Evolutionary conservation across 2,888 invertebrate genomes (phyloP), one percentile per base, ranked within the genome.

Genomic region (Acrocyrtus sp.): DNA sequence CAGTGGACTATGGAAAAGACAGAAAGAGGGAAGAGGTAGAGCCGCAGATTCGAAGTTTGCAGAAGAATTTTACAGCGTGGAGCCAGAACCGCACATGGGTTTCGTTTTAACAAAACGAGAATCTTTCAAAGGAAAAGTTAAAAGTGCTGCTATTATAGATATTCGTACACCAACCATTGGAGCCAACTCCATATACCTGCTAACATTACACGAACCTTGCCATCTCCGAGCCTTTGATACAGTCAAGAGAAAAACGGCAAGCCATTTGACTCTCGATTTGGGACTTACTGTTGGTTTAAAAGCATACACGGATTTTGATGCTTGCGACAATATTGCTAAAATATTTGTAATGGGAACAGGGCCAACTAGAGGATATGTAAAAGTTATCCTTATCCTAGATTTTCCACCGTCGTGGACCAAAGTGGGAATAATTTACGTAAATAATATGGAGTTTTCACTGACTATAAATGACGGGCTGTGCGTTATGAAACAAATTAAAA

Each of bases 371-470:
- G n/a, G 5, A 17, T 1, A 41, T 2, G 34, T 34, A 0, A 56
- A 56, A 56, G 24, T 24, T 1, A 56, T 56, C n/a, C 10, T 56
- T 1, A 15, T 56, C 1, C 1, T 56, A 34, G 24, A 41, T n/a
- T 56, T 41, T 41, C 56, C 56, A 22, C 56, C n/a, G n/a, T n/a
- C 56, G 2, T 56, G 56, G 56, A 41, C 21, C 6, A 24, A 56
- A 56, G 21, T 41, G 22, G 24, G n/a, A 1, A 24, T 56, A 3
- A 22, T 56, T n/a, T 41, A 56, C 21, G 41, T 56, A 15, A 6
- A 41, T 15, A 41, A 41, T 24, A 39, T 41, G 1, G 39, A n/a
- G n/a, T n/a, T 24, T 1, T 22, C 24, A 24, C 24, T 56, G 21
- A 10, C 2, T 8, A 39, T 41, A 15, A 1, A 10, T 10, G 12